These are phyloP conservation scores for Dioctria rufipes DNA, from an alignment of 2,888 invertebrate species.

Conservation along the genomic window DNA sequence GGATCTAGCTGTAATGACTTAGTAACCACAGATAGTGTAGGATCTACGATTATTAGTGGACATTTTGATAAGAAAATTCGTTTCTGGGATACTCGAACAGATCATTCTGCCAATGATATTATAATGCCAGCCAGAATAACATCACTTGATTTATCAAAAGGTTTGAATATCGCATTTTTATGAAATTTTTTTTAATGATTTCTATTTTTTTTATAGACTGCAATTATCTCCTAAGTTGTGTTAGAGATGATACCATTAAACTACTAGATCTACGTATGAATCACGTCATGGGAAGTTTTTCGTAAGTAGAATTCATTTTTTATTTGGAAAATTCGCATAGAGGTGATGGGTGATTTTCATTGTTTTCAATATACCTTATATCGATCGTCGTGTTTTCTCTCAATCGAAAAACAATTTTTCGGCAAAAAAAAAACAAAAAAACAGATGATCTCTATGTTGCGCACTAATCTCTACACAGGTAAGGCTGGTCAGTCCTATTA, in stretches of 20 bases:
- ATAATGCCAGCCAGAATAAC: slow-evolving; percentile 94
- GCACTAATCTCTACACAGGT: too few relatives aligned
- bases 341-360: too few relatives aligned
- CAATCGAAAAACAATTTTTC: not conserved
- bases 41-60: slow-evolving; percentile 94
- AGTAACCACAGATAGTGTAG: slow-evolving; percentile 89
- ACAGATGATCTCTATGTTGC: not conserved
- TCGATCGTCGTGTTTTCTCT: too few relatives aligned
- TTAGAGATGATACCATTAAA: slow-evolving; percentile 95
- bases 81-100: slow-evolving; percentile 96
- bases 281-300: slow-evolving; percentile 90
- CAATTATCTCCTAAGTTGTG: slow-evolving; percentile 91
- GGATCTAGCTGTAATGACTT: slow-evolving; percentile 98
- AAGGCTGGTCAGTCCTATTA: too few relatives aligned
- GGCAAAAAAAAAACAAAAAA: too few relatives aligned
- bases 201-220: slow-evolving; percentile 80
- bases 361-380: too few relatives aligned
- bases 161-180: slow-evolving; percentile 71
- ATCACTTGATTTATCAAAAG: slow-evolving; percentile 92
- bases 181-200: not conserved
- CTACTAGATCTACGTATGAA: slow-evolving; percentile 96
- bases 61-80: slow-evolving; percentile 98
- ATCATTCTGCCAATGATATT: slow-evolving; percentile 88
- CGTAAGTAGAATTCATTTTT: slow-evolving; percentile 75
- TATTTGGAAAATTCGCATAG: too few relatives aligned